phyloP scores from a whole-genome alignment of 2,113 vertebrate species.

The Scopus umbretta region DNA sequence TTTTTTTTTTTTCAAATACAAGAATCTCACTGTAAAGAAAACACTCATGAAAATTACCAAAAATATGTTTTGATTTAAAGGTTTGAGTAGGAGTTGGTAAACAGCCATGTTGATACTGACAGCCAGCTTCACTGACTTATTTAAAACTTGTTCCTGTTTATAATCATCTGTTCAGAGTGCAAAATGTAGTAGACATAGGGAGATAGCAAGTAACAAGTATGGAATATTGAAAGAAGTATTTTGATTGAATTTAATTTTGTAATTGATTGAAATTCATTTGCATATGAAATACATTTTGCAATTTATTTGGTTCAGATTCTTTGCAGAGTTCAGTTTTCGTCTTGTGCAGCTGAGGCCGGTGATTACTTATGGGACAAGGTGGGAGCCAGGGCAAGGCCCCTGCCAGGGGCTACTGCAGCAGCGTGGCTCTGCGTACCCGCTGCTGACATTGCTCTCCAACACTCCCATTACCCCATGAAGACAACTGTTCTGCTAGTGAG shows the following conservation, averaged over 20 bases:
- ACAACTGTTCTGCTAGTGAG: not conserved
- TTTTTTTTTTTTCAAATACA: not conserved
- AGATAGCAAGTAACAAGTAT: not conserved
- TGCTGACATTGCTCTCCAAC: not conserved
- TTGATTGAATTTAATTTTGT: slow-evolving; percentile 1
- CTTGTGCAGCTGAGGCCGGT: not conserved
- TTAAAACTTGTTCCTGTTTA: not conserved
- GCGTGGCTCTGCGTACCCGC: accelerated
- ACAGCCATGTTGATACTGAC: not conserved
- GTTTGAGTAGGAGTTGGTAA: not conserved
- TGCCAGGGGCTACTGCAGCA: accelerated
- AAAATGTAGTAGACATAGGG: not conserved
- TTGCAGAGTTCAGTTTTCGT: not conserved
- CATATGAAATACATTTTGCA: not conserved
- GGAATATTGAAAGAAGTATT: slow-evolving; percentile 6
- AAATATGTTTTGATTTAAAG: not conserved
- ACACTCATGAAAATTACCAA: not conserved
- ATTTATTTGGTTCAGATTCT: not conserved
- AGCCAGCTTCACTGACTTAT: not conserved
- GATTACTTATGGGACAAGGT: accelerated
- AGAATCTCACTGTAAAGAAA: not conserved
- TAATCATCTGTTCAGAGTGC: not conserved
- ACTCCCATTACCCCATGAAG: accelerated
- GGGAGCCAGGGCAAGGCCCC: not conserved
- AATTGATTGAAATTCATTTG: slow-evolving; percentile 36